Percentiles rank a stretch among this genome's conserved stretches.
These are phyloP conservation scores for Hyposmocoma kahamanoa DNA, from an alignment of 1,140 invertebrate species.

Conservation along the genomic window DNA sequence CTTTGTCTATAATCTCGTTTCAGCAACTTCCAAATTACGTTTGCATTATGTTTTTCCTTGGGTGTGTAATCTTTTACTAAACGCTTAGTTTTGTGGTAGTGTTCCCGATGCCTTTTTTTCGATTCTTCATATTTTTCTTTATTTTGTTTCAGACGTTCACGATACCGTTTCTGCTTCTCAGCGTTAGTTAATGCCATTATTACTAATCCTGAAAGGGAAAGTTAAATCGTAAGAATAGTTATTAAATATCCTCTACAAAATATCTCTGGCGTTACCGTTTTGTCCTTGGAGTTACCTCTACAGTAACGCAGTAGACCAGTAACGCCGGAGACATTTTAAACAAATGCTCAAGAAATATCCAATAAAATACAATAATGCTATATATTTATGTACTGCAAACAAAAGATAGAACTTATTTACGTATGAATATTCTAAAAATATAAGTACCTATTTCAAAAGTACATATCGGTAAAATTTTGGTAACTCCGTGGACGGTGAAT, in stretches of 20 bases:
- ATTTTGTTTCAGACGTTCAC: not conserved
- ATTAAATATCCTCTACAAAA: not conserved
- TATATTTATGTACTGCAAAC: not conserved
- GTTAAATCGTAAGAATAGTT: not conserved
- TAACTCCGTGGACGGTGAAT: not conserved
- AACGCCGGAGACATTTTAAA: not conserved
- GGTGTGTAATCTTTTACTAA: not conserved
- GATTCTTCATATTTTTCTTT: not conserved
- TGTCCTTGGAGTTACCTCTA: not conserved
- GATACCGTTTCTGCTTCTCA: not conserved
- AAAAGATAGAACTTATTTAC: not conserved
- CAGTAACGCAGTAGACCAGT: not conserved
- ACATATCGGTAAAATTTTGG: not conserved
- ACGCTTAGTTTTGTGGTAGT: not conserved
- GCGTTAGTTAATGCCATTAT: not conserved
- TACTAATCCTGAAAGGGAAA: not conserved
- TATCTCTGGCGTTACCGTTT: not conserved
- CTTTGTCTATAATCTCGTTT: not conserved
- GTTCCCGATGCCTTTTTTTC: not conserved
- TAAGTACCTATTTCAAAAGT: not conserved
- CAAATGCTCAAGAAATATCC: not conserved
- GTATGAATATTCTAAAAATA: not conserved
- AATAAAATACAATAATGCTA: not conserved
- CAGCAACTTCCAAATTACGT: constrained; percentile 4
- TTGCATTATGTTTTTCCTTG: constrained; percentile 5